phyloP scores from a whole-genome alignment of 2,113 vertebrate species.

The Ochotona curzoniae region DNA sequence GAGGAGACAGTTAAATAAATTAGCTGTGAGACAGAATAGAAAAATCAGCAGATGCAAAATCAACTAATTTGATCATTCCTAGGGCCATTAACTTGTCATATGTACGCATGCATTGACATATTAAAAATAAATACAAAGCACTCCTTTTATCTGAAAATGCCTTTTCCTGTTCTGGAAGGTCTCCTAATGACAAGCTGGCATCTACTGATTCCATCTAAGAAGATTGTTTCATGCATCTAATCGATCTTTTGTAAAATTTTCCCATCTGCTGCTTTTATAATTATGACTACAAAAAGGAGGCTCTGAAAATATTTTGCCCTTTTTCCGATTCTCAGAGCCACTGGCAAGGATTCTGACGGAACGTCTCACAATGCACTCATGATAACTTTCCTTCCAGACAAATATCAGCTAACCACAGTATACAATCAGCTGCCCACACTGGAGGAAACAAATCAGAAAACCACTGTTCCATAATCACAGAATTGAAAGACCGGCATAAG shows the following conservation, averaged over 20 bases:
- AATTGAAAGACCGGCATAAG: conserved; percentile 78
- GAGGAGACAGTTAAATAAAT: conserved; percentile 63
- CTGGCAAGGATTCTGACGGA: conserved; percentile 64
- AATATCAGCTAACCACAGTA: conserved; percentile 69
- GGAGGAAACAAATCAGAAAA: conserved; percentile 84
- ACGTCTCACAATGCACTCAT: conserved; percentile 63
- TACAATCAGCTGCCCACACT: conserved; percentile 73
- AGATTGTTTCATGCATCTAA: conserved; percentile 3
- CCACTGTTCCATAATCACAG: conserved; percentile 75
- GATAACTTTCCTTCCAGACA: conserved; percentile 77
- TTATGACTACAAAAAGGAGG: conserved; percentile 64
- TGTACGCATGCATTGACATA: conserved; percentile 7
- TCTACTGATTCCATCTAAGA: not conserved
- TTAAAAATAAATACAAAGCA: conserved; percentile 55
- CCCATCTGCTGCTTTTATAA: conserved; percentile 70
- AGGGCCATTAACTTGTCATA: conserved; percentile 47
- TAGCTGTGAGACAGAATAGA: conserved; percentile 48
- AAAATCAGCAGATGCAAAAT: conserved; percentile 60
- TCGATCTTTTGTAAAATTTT: conserved; percentile 69
- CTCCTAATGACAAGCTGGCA: conserved; percentile 25
- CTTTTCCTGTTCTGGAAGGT: conserved; percentile 25
- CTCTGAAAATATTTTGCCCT: conserved; percentile 57
- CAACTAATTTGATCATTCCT: conserved; percentile 62
- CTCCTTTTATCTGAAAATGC: conserved; percentile 48
- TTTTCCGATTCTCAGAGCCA: conserved; percentile 76